Evolutionary conservation across 2,113 vertebrate species (phyloP), one percentile per base, ranked within the genome.

Genomic region (Phrynocephalus versicolor): DNA sequence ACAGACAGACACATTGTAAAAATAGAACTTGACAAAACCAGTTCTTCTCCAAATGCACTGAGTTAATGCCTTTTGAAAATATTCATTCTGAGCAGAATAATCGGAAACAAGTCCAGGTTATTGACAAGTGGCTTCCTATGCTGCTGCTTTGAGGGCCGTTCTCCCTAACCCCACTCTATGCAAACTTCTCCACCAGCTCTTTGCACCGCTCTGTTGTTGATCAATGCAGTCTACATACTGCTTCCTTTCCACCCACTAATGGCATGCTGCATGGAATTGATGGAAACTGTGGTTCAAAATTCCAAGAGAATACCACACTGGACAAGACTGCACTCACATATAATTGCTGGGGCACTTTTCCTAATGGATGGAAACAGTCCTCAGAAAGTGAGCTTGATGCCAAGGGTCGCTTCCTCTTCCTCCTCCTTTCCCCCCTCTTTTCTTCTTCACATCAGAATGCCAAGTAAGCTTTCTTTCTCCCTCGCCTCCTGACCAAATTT

Each of bases 121-220:
- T 83, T 23, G 0, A 0, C 25, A 35, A 45, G 73, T 65, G 60
- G 39, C 27, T 37, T 23, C 13, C 9, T 39, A 7, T 19, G 25
- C 45, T 23, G 6, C 41, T 70, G 13, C 64, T 6, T 25, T 86
- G 69, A 15, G 30, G 8, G 27, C 84, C 80, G 73, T 64, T 23
- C 91, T 88, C 45, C 57, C 79, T 57, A 85, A 92, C 62, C 85
- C 92, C 3, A 85, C 78, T 87, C 80, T 81, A 2, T 74, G 45
- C 21, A 81, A 51, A 51, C 5, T 51, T 5, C 45, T 6, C 45
- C 45, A 51, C 5, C 45, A 51, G 45, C 45, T 51, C 45, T 51
- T 51, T 51, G 45, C 10, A 10, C 5, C 45, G 10, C 45, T 51
- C 45, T 5, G 10, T 51, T 51, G 45, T 51, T 51, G 45, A 51